Evolutionary conservation across 2,113 vertebrate species (phyloP), one percentile per base, ranked within the genome.

Genomic region (Ailurus styani): DNA sequence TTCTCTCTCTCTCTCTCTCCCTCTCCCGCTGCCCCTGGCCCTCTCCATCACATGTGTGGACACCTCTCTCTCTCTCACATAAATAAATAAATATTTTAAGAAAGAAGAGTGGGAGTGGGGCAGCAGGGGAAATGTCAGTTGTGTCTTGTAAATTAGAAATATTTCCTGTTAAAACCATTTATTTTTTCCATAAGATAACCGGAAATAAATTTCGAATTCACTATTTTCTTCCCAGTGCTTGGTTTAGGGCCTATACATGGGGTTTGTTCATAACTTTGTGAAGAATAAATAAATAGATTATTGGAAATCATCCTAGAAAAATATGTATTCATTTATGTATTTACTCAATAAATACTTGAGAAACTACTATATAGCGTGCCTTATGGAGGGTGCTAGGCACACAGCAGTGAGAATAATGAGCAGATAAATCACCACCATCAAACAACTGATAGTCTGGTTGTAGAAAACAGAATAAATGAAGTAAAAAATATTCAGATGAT

Each of bases 311-410:
- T 91, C 23, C 11, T 85, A 42, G 5, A 79, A 93, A 14, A 60
- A 84, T 79, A 2, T 86, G 40, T 84, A 40, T 90, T 93, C 29
- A 66, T 85, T 50, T 91, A 75, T 88, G 34, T 75, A 66, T 73
- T 96, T 94, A 89, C 52, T 75, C 7, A 18, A 84, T 72, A 94
- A 78, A 82, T 70, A n/a, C 84, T 70, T 96, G 87, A 91, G 70
- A 84, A 96, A 87, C 37, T 84, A 54, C 6, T 64, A 42, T 85
- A 37, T 45, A 64, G 66, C 14, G 25, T 88, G 70, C 37, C 64
- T 62, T 85, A 47, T 62, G 42, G 20, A 15, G 90, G 10, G n/a
- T 70, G 20, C 55, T n/a, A 64, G 14, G 40, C 14, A 72, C 47
- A 90, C 34, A n/a, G 21, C 34, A 79, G 17, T 64, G 23, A 84